Conservation (phyloP, 2,797 vertebrate species). For the Tokudaia tokunoshimensis region DNA sequence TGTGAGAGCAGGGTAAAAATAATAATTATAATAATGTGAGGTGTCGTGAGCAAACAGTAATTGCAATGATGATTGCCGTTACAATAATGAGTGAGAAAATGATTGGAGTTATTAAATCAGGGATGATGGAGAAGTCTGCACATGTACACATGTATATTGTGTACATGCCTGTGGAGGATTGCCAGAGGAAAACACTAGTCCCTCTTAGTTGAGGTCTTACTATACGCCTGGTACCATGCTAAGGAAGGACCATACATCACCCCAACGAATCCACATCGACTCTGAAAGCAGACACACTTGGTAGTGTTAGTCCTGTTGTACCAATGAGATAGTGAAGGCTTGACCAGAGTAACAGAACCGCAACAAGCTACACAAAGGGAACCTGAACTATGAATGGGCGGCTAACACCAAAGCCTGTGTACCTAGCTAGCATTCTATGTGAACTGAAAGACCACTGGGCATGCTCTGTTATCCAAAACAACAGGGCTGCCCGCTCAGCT, state of each 20-base stretch:
- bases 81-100: constrained; percentile 75
- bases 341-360: background rate
- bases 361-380: constrained; percentile 7
- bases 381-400: background rate
- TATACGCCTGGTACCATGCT: background rate
- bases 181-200: constrained; percentile 22
- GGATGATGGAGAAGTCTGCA: constrained; percentile 14
- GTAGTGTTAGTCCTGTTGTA: background rate
- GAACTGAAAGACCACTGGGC: background rate
- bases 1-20: constrained; percentile 78
- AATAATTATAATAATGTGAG: constrained; percentile 81
- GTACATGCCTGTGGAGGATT: background rate
- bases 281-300: background rate
- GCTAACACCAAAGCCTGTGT: background rate
- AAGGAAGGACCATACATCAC: too few relatives aligned
- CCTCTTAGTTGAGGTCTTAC: background rate
- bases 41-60: constrained; percentile 76
- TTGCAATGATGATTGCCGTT: constrained; percentile 78
- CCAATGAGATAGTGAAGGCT: background rate
- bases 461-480: background rate
- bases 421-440: background rate
- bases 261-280: background rate
- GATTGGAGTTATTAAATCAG: constrained; percentile 73
- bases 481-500: background rate
- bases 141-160: background rate